Conservation (phyloP, 2,888 invertebrate genomes). For the Ormyrus thymus region DNA sequence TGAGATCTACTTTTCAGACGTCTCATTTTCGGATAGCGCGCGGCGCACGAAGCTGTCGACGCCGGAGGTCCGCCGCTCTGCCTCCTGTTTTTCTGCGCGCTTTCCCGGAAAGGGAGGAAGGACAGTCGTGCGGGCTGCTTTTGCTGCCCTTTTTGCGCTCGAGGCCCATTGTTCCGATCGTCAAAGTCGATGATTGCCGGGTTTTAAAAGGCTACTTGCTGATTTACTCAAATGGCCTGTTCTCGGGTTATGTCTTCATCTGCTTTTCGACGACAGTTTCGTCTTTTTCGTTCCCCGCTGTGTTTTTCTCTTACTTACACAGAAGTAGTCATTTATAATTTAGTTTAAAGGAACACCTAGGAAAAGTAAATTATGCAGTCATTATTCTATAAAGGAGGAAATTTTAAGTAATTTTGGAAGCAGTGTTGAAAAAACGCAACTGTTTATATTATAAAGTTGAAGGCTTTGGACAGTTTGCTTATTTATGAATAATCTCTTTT, state of each 20-base stretch:
- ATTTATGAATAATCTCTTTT: neutral
- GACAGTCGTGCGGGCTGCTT: neutral
- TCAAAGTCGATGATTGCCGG: slow-evolving; percentile 29
- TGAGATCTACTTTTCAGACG: slow-evolving; percentile 43
- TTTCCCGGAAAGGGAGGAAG: neutral
- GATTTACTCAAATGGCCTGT: too few species aligned
- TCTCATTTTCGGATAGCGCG: neutral
- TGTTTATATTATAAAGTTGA: too few species aligned
- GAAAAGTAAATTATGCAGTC: too few species aligned
- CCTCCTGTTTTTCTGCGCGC: neutral
- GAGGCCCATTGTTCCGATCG: neutral
- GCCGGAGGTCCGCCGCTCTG: slow-evolving; percentile 28
- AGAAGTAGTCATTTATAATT: too few species aligned
- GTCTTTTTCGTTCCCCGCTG: neutral
- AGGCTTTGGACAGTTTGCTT: neutral
- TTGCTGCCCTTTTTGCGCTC: neutral
- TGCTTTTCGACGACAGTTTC: too few species aligned
- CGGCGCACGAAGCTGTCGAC: neutral
- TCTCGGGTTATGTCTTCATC: too few species aligned
- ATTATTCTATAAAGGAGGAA: too few species aligned
- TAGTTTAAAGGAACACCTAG: too few species aligned
- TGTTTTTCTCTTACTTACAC: neutral
- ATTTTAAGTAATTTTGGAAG: too few species aligned
- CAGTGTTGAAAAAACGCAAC: too few species aligned
- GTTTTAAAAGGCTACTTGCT: neutral